phyloP scores from a whole-genome alignment of 2,888 invertebrate genomes.

The Acheta domesticus region DNA sequence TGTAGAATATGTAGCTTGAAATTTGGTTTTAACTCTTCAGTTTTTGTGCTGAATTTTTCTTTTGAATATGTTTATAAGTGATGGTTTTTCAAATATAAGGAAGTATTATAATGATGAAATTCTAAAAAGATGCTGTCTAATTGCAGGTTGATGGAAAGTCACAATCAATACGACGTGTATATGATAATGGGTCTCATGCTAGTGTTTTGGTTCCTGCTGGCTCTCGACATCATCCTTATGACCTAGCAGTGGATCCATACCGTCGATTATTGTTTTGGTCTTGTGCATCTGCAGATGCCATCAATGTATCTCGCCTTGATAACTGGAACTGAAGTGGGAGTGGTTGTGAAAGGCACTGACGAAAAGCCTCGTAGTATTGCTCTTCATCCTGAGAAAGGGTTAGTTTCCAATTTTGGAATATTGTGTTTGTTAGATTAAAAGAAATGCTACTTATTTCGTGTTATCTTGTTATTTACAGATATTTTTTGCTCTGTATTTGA shows the following conservation, averaged over 20 bases:
- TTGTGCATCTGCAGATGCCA: slow-evolving; percentile 75
- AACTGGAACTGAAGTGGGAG: slow-evolving; percentile 60
- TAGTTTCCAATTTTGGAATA: slow-evolving; percentile 36
- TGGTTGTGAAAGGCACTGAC: slow-evolving; percentile 69
- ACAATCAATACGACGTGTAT: slow-evolving; percentile 66
- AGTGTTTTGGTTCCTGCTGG: slow-evolving; percentile 58
- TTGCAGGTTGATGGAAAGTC: slow-evolving; percentile 63
- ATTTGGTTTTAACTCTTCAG: no score
- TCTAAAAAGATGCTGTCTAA: no score
- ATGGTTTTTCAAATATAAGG: no score
- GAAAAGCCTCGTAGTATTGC: slow-evolving; percentile 81
- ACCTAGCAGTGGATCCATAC: slow-evolving; percentile 81
- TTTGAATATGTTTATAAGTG: no score
- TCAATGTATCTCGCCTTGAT: slow-evolving; percentile 80
- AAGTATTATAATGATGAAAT: no score
- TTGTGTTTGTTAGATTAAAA: not conserved
- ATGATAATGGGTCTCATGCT: slow-evolving; percentile 60
- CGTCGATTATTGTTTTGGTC: slow-evolving; percentile 87
- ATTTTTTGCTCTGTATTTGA: no score
- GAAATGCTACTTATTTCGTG: no score
- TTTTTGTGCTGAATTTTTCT: no score
- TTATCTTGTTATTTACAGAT: no score
- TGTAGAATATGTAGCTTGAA: not conserved
- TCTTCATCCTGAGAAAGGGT: slow-evolving; percentile 78
- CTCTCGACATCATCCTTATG: slow-evolving; percentile 61